A percentile compares a stretch with the other conserved stretches of the same genome.
Evolutionary conservation across 2,888 invertebrate genomes (phyloP).

Genomic region (Spialia ferax): DNA sequence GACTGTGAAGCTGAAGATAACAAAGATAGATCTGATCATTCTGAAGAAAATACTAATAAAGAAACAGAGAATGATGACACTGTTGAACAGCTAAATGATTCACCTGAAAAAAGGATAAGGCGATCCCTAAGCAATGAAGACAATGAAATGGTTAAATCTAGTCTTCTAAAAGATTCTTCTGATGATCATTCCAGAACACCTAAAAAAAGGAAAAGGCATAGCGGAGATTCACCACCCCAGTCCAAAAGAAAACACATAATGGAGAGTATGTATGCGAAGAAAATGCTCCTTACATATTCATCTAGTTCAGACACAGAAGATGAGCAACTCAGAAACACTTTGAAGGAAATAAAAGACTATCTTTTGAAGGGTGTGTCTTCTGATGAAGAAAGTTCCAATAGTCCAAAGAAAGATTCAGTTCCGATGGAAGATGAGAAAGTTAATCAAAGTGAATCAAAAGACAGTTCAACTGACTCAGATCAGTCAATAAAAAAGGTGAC

Average conservation of each 20-base stretch:
- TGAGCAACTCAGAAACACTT: constrained; percentile 58
- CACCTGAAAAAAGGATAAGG: constrained; percentile 6
- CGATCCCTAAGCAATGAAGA: constrained; percentile 1
- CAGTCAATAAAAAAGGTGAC: constrained; percentile 24
- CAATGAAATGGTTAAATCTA: constrained; percentile 48
- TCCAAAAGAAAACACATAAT: constrained; percentile 63
- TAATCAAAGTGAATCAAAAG: constrained; percentile 40
- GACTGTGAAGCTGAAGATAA: constrained; percentile 24
- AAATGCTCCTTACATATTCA: constrained; percentile 66
- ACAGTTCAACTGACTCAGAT: constrained; percentile 25
- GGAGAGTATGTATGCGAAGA: constrained; percentile 71
- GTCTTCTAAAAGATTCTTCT: constrained; percentile 52
- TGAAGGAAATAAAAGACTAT: constrained; percentile 61
- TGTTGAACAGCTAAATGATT: not conserved
- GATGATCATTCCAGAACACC: constrained; percentile 50
- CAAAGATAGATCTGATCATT: not conserved
- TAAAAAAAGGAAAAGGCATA: constrained; percentile 47
- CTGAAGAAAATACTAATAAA: constrained; percentile 19
- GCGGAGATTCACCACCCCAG: constrained; percentile 50
- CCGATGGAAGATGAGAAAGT: constrained; percentile 53
- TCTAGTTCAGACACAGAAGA: constrained; percentile 76
- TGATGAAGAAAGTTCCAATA: constrained; percentile 52
- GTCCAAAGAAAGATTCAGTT: constrained; percentile 45
- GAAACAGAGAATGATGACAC: constrained; percentile 1
- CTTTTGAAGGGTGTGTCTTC: constrained; percentile 57